phyloP scores from a whole-genome alignment of 2,797 vertebrate species.

The Myripristis jacobus region DNA sequence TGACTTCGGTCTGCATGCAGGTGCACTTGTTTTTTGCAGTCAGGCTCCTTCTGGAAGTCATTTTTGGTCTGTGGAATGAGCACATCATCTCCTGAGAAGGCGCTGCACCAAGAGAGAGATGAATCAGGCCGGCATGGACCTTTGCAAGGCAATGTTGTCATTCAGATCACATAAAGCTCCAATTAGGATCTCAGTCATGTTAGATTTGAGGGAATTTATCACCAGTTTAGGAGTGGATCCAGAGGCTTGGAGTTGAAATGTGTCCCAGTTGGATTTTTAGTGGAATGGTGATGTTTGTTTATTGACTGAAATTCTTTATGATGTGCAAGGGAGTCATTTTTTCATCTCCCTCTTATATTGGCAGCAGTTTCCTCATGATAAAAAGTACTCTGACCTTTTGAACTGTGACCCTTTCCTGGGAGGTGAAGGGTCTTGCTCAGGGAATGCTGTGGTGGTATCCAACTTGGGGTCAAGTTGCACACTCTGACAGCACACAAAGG shows the following conservation, averaged over 20 bases:
- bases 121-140: not conserved
- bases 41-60: constrained; percentile 1
- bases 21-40: constrained; percentile 28
- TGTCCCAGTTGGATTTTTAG: not conserved
- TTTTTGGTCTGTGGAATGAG: constrained; percentile 22
- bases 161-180: not conserved
- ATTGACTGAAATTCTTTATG: not conserved
- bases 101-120: not conserved
- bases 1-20: constrained; percentile 3
- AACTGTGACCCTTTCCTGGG: constrained; percentile 8
- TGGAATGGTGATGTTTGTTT: not conserved
- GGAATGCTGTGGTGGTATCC: constrained; percentile 6
- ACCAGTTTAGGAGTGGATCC: not conserved
- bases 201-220: not conserved
- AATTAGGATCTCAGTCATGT: not conserved
- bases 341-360: not conserved
- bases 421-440: constrained; percentile 29
- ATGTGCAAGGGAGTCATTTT: not conserved
- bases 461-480: constrained; percentile 27
- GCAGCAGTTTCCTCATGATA: not conserved
- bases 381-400: constrained; percentile 26
- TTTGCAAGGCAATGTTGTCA: not conserved
- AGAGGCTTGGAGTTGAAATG: constrained; percentile 1
- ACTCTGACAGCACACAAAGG: not conserved
- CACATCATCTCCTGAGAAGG: constrained; percentile 17